Conservation (phyloP, 2,113 vertebrate species). For the Atlantisia rogersi region DNA sequence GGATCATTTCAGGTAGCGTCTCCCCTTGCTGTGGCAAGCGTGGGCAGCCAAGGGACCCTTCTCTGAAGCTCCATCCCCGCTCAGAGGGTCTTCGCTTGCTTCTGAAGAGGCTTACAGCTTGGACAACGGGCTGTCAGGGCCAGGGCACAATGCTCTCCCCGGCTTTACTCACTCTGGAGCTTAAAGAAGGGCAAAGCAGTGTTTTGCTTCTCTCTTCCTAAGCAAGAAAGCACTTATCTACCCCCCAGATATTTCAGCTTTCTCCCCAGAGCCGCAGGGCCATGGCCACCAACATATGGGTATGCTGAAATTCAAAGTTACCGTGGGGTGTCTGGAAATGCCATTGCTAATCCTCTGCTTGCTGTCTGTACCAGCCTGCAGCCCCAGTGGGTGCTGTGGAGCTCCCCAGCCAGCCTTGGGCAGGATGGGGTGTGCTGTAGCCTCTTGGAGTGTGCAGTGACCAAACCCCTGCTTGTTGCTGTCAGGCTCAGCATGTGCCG, state of each 20-base stretch:
- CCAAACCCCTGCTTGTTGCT: accelerated
- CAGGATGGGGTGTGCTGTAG: not conserved
- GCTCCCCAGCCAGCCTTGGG: not conserved
- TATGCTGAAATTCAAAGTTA: not conserved
- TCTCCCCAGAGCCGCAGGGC: not conserved
- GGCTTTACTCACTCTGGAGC: accelerated
- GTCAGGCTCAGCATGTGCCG: accelerated
- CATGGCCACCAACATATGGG: not conserved
- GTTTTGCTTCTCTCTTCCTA: not conserved
- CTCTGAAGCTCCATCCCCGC: not conserved
- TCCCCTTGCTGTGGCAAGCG: accelerated
- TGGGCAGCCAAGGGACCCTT: not conserved
- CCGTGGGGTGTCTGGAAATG: not conserved
- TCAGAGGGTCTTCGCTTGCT: not conserved
- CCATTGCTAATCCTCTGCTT: accelerated
- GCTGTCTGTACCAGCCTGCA: not conserved
- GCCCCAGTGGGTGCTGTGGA: accelerated
- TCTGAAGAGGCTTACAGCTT: not conserved
- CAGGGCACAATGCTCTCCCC: accelerated
- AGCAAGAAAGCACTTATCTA: not conserved
- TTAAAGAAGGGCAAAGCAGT: not conserved
- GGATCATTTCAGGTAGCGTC: constrained; percentile 89
- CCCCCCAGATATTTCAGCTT: not conserved
- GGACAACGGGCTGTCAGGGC: accelerated
- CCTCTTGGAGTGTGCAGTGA: not conserved